Evolutionary conservation across 1,140 invertebrate species (phyloP), one percentile per base, ranked within the genome.

Genomic region (Habropoda laboriosa): DNA sequence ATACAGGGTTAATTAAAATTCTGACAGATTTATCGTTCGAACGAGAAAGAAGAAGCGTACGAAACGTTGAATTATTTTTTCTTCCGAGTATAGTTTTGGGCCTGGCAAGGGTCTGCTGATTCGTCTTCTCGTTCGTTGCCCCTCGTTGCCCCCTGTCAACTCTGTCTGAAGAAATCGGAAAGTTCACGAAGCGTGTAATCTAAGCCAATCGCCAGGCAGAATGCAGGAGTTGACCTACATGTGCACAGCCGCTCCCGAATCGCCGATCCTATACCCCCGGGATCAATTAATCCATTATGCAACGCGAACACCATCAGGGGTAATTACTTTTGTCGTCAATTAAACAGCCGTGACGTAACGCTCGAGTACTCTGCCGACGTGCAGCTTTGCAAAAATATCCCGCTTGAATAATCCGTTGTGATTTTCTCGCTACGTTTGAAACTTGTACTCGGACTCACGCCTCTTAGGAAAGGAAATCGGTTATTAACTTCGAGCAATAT

Each of bases 151-250:
- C 58, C 78, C 80, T 79, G 74, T 79, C 66, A 81, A 79, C 40
- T 42, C 7, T 53, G 78, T 79, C 71, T 81, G 82, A 78, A 86
- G 79, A 83, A 90, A 86, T 86, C 49, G 58, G 64, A 82, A 88
- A 73, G 79, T 88, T 89, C 68, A 86, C 67, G 74, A 71, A 85
- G 83, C 83, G 86, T 89, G 83, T 86, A 89, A 89, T 89, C 51
- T 71, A 79, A 88, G 85, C 63, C 81, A 87, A 87, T 89, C 64
- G 49, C 3, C 18, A 67, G 12, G 8, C 12, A 57, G 45, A 57
- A 38, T 73, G 60, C 47, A 51, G 35, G n/a, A 74, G 67, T 21
- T 64, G 83, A 71, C 83, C 71, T 79, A 82, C 27, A 82, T 86
- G 71, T 75, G 49, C 45, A 60, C 40, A 38, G 61, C 79, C 84